phyloP scores from a whole-genome alignment of 2,888 invertebrate species.

The Caradrina clavipalpis region DNA sequence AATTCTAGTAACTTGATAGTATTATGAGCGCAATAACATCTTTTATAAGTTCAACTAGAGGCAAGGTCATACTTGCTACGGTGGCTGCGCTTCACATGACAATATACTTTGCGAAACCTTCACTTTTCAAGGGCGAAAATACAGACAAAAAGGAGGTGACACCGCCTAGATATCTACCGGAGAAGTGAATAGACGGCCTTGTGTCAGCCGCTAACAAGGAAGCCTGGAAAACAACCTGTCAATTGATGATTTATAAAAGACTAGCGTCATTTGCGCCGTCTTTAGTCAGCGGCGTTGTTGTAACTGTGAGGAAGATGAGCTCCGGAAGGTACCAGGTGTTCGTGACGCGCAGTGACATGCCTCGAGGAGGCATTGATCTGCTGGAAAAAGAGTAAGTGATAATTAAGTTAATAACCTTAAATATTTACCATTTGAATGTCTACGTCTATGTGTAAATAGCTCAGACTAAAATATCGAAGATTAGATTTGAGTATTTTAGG shows the following conservation, averaged over 20 bases:
- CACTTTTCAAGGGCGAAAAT: constrained; percentile 81
- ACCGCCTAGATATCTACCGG: constrained; percentile 84
- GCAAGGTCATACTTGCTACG: constrained; percentile 84
- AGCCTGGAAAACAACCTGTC: constrained; percentile 60
- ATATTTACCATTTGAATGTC: neutral
- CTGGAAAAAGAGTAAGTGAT: constrained; percentile 91
- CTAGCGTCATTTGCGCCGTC: constrained; percentile 53
- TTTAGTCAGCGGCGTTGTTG: constrained; percentile 67
- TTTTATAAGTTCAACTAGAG: constrained; percentile 84
- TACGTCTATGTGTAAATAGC: too few species aligned
- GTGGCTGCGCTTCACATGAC: constrained; percentile 82
- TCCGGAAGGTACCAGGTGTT: constrained; percentile 89
- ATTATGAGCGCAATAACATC: constrained; percentile 79
- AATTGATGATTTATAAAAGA: constrained; percentile 81
- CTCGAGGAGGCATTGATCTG: constrained; percentile 90
- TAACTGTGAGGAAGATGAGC: constrained; percentile 79
- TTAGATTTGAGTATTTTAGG: too few species aligned
- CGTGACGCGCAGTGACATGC: constrained; percentile 92
- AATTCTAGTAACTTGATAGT: constrained; percentile 62
- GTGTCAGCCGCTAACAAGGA: constrained; percentile 46
- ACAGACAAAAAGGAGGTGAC: constrained; percentile 67
- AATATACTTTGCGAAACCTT: constrained; percentile 85
- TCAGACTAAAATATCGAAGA: too few species aligned
- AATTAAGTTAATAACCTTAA: neutral
- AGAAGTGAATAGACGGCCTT: constrained; percentile 75